These are phyloP conservation scores for Branchipolynoe longqiensis DNA, from an alignment of 2,888 invertebrate genomes.

Conservation along the genomic window DNA sequence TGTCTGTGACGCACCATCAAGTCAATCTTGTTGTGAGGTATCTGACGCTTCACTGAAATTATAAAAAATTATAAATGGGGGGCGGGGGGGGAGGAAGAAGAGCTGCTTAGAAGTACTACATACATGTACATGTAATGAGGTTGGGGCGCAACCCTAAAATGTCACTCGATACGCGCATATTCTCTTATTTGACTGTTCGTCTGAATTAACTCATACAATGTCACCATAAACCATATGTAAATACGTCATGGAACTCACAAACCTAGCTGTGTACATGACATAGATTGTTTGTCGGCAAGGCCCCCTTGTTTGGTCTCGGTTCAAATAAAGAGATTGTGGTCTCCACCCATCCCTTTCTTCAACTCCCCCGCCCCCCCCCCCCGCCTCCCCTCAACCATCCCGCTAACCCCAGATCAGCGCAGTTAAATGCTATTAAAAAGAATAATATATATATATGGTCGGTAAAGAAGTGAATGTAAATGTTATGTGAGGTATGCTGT, in stretches of 20 bases:
- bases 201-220: neutral
- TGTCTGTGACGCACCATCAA: neutral
- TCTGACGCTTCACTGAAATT: conserved; percentile 42
- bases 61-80: no score
- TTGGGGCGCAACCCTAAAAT: conserved; percentile 56
- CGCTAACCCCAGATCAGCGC: neutral
- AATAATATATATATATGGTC: conserved; percentile 21
- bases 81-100: no score
- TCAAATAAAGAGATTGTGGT: conserved; percentile 26
- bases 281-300: neutral
- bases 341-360: no score
- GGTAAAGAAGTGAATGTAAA: conserved; percentile 15
- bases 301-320: neutral
- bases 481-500: conserved; percentile 26
- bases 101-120: neutral
- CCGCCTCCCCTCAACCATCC: neutral
- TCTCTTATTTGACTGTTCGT: conserved; percentile 1
- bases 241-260: conserved; percentile 30
- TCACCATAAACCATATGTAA: conserved; percentile 46
- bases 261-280: conserved; percentile 45
- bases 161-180: conserved; percentile 37
- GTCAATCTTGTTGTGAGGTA: no score
- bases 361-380: neutral
- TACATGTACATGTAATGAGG: conserved; percentile 10
- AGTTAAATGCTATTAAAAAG: neutral